phyloP scores from a whole-genome alignment of 1,140 invertebrate genomes.

The Acromyrmex heyeri region DNA sequence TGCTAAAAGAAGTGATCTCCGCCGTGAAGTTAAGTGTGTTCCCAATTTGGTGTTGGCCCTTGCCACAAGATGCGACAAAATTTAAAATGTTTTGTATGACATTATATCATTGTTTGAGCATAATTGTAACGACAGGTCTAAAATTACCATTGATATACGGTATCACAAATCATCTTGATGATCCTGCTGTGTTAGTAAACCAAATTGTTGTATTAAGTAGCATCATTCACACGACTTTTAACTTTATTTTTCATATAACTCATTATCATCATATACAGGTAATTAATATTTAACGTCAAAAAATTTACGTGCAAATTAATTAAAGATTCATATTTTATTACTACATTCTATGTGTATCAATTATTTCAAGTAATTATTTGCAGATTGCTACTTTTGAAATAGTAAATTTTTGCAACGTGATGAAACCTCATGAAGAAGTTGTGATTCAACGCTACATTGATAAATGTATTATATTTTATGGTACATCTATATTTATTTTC shows the following conservation, averaged over 20 bases:
- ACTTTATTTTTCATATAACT: neutral
- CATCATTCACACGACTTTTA: neutral
- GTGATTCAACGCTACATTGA: slow-evolving; percentile 8
- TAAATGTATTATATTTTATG: slow-evolving; percentile 42
- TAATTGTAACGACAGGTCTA: neutral
- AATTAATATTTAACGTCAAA: neutral
- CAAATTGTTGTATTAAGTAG: neutral
- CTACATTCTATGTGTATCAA: neutral
- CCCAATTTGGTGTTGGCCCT: neutral
- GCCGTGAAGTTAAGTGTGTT: neutral
- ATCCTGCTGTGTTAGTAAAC: neutral
- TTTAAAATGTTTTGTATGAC: neutral
- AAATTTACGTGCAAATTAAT: neutral
- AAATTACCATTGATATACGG: neutral
- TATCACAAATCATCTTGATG: neutral
- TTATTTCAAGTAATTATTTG: neutral
- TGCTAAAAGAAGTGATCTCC: neutral
- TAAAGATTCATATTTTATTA: neutral
- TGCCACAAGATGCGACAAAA: neutral
- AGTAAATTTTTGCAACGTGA: neutral
- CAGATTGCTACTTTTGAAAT: slow-evolving; percentile 11
- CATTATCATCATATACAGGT: neutral
- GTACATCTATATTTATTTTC: slow-evolving; percentile 21
- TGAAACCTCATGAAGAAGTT: slow-evolving; percentile 6
- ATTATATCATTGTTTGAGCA: neutral